A percentile compares a stretch with the other conserved stretches of the same genome.
Evolutionary conservation across 2,797 vertebrate genomes (phyloP).

Genomic region (Threskiornis aethiopicus): DNA sequence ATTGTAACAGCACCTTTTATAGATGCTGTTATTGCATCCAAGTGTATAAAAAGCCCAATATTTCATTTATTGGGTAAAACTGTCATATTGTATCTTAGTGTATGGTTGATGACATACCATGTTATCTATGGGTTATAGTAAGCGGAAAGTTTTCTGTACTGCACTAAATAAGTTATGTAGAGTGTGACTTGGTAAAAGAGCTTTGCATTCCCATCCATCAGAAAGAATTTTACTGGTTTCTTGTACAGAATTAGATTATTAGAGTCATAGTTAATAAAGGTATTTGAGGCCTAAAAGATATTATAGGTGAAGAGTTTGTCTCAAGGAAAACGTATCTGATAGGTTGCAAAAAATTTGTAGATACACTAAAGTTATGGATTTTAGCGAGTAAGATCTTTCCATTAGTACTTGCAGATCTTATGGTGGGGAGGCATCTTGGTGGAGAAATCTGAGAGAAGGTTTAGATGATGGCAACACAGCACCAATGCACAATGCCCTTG

Average conservation of each 20-base stretch:
- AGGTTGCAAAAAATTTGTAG: not conserved
- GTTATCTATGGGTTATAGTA: not conserved
- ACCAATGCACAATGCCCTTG: not conserved
- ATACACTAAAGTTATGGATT: not conserved
- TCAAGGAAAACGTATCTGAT: not conserved
- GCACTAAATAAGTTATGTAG: not conserved
- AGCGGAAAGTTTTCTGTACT: not conserved
- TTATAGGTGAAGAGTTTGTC: not conserved
- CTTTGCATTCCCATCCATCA: not conserved
- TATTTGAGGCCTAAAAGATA: not conserved
- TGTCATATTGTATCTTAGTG: not conserved
- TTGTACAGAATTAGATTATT: not conserved
- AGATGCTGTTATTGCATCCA: not conserved
- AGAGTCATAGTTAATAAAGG: not conserved
- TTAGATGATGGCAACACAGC: not conserved
- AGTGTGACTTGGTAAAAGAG: not conserved
- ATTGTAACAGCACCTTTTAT: not conserved
- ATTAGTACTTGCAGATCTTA: not conserved
- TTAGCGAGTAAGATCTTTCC: not conserved
- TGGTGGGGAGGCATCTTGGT: not conserved
- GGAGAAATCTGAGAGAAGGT: not conserved
- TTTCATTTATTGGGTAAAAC: not conserved
- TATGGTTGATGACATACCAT: not conserved
- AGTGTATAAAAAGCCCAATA: not conserved
- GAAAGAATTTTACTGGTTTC: not conserved